These are phyloP conservation scores for Tinamus guttatus DNA, from an alignment of 2,113 vertebrate genomes.

Conservation along the genomic window DNA sequence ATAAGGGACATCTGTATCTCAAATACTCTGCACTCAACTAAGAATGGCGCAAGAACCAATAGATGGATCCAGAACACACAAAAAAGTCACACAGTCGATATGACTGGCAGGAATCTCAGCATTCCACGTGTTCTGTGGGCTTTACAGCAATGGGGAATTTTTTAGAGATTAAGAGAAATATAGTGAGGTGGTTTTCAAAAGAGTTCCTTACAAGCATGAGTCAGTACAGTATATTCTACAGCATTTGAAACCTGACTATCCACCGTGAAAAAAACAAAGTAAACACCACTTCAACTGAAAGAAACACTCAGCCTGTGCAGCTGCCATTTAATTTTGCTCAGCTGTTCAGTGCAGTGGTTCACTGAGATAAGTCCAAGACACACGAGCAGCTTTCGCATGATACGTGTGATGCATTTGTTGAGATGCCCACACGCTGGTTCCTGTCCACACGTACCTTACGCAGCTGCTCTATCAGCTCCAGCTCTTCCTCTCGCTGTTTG, in stretches of 20 bases:
- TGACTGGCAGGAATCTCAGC: background rate
- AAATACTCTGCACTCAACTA: background rate
- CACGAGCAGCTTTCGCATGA: background rate
- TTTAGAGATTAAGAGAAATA: background rate
- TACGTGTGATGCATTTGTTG: fast-evolving
- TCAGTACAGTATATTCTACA: background rate
- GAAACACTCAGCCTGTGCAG: background rate
- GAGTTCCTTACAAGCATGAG: background rate
- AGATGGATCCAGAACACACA: background rate
- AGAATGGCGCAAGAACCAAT: background rate
- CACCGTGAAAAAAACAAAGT: background rate
- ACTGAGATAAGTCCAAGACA: background rate
- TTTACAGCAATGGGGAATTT: background rate
- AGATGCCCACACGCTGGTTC: fast-evolving
- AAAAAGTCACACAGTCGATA: background rate
- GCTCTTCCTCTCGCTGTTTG: constrained; percentile 80
- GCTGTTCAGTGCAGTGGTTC: fast-evolving
- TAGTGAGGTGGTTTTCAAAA: background rate
- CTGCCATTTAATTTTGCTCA: background rate
- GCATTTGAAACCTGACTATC: background rate
- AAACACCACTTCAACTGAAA: background rate
- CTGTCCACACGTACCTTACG: constrained; percentile 83
- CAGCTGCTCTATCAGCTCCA: constrained; percentile 88
- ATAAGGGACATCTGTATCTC: background rate
- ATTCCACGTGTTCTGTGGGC: background rate